These are phyloP conservation scores for Plestiodon gilberti DNA, from an alignment of 2,113 vertebrate genomes.

Conservation along the genomic window DNA sequence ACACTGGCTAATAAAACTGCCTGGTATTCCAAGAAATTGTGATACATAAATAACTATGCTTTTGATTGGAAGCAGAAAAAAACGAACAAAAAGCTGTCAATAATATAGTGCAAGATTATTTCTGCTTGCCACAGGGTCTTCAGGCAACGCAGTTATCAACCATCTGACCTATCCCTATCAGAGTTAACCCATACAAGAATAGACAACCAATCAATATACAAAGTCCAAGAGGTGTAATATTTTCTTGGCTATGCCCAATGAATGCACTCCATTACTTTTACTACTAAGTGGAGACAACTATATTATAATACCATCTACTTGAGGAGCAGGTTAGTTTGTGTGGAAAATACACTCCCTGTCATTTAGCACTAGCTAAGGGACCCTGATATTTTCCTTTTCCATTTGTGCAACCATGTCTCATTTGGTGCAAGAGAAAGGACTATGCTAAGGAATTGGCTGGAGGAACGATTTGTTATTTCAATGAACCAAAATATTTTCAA, in stretches of 20 bases:
- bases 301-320: not conserved
- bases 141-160: not conserved
- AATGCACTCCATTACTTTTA: not conserved
- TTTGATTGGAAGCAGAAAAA: not conserved
- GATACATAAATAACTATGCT: not conserved
- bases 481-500: not conserved
- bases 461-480: not conserved
- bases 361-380: not conserved
- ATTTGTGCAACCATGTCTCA: not conserved
- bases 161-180: not conserved
- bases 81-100: not conserved
- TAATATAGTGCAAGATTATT: not conserved
- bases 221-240: not conserved
- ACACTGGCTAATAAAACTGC: not conserved
- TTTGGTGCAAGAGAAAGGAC: not conserved
- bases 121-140: not conserved
- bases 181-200: not conserved
- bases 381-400: not conserved
- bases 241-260: not conserved
- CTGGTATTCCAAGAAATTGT: not conserved
- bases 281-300: not conserved
- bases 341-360: not conserved
- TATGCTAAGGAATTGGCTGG: rapidly evolving
- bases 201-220: not conserved
- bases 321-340: not conserved